A percentile compares a stretch with the other conserved stretches of the same genome.
These are phyloP conservation scores for Sylvilagus floridanus DNA, from an alignment of 2,797 vertebrate genomes.

Conservation along the genomic window DNA sequence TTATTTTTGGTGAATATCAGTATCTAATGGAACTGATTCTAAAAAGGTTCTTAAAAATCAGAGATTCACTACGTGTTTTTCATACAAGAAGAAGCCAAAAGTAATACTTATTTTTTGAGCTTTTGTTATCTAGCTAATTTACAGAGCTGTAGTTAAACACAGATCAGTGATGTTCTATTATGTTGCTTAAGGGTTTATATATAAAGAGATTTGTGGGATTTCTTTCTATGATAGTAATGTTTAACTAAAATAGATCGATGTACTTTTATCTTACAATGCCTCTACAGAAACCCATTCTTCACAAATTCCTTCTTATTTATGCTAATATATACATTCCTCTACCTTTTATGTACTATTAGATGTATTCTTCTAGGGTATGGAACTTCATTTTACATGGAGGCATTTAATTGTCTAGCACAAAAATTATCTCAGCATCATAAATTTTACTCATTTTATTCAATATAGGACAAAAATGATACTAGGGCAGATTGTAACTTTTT, in stretches of 20 bases:
- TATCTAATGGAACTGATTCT: neutral
- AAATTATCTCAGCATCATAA: neutral
- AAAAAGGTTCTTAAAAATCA: neutral
- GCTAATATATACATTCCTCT: neutral
- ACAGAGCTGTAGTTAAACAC: neutral
- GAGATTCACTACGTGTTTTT: neutral
- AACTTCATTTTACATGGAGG: neutral
- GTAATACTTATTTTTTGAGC: neutral
- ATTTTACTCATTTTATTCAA: neutral
- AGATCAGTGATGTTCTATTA: neutral
- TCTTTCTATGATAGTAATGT: neutral
- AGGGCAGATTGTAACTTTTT: neutral
- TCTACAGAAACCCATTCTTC: neutral
- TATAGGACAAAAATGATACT: neutral
- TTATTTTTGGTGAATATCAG: neutral
- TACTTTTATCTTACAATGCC: neutral
- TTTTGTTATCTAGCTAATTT: neutral
- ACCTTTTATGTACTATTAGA: neutral
- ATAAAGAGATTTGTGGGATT: neutral
- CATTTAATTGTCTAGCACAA: neutral
- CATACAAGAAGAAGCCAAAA: neutral
- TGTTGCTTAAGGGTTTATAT: neutral
- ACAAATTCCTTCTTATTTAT: neutral
- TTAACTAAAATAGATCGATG: neutral
- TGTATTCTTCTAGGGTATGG: neutral